Conservation (phyloP, 2,888 invertebrate species). For the Drosophila multiciliata region DNA sequence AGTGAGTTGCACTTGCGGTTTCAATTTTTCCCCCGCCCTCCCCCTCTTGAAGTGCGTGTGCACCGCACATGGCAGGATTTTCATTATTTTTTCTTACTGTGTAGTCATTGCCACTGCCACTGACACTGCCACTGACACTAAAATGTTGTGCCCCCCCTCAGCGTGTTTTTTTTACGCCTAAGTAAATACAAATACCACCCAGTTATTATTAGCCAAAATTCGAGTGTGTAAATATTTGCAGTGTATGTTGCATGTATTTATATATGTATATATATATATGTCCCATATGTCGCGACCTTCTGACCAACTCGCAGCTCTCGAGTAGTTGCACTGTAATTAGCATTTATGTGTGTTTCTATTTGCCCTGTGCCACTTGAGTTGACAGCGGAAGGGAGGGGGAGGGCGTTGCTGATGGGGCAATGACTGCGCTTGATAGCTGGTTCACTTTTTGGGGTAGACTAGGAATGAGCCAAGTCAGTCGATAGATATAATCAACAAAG, state of each 20-base stretch:
- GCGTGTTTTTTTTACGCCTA: conserved; percentile 37
- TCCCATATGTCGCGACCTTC: conserved; percentile 69
- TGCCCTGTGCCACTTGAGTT: conserved; percentile 26
- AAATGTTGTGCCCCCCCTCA: conserved; percentile 42
- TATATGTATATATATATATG: conserved; percentile 19
- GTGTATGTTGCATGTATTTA: conserved; percentile 7
- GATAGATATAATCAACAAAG: neutral
- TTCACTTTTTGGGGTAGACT: neutral
- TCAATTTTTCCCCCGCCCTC: neutral
- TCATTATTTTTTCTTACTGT: conserved; percentile 10
- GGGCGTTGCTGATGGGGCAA: neutral
- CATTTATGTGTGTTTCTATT: conserved; percentile 70
- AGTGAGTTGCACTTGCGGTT: conserved; percentile 60
- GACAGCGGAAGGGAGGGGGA: neutral
- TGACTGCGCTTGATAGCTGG: conserved; percentile 27
- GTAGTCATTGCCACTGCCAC: conserved; percentile 18
- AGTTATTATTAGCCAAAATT: conserved; percentile 63
- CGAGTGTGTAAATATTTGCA: conserved; percentile 72
- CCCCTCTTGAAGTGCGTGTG: conserved; percentile 47
- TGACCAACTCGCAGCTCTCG: conserved; percentile 24
- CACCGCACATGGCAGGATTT: conserved; percentile 63
- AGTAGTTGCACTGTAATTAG: conserved; percentile 69
- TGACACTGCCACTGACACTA: conserved; percentile 46
- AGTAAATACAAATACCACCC: conserved; percentile 44
- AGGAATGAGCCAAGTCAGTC: neutral